These are phyloP conservation scores for Excalfactoria chinensis DNA, from an alignment of 2,113 vertebrate genomes.

Conservation along the genomic window DNA sequence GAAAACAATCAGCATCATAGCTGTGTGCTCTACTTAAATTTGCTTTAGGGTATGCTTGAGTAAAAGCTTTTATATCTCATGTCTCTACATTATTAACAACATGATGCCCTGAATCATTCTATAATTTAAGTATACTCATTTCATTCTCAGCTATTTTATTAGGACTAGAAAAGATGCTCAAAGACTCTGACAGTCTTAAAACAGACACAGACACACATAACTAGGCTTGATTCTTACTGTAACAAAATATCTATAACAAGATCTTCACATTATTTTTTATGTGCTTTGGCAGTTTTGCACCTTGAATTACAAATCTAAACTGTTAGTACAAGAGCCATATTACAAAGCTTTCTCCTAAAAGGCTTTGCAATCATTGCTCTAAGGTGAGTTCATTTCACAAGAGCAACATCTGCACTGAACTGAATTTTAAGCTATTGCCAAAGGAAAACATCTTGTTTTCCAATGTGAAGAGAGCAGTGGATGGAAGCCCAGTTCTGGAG, in stretches of 20 bases:
- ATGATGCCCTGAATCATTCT: slow-evolving; percentile 67
- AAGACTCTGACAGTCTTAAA: slow-evolving; percentile 46
- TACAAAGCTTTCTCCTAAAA: slow-evolving; percentile 43
- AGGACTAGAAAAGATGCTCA: slow-evolving; percentile 34
- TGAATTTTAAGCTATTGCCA: not conserved
- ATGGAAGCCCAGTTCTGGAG: not conserved
- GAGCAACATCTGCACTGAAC: not conserved
- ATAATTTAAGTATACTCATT: slow-evolving; percentile 59
- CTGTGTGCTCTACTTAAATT: slow-evolving; percentile 68
- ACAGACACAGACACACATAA: not conserved
- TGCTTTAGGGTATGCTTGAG: slow-evolving; percentile 70
- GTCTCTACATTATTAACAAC: slow-evolving; percentile 76
- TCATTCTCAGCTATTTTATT: slow-evolving; percentile 60
- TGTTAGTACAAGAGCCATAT: slow-evolving; percentile 38
- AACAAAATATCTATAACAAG: slow-evolving; percentile 59
- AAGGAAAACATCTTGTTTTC: not conserved
- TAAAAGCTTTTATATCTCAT: slow-evolving; percentile 69
- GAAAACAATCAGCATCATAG: slow-evolving; percentile 77
- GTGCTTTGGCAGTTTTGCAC: slow-evolving; percentile 67
- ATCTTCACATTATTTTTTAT: slow-evolving; percentile 63
- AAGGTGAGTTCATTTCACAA: slow-evolving; percentile 12
- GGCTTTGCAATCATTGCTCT: slow-evolving; percentile 14
- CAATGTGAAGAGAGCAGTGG: not conserved
- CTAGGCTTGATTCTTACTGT: slow-evolving; percentile 25
- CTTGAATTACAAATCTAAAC: slow-evolving; percentile 51